Conservation (phyloP, 2,888 invertebrate genomes). For the Zelleria hepariella region DNA sequence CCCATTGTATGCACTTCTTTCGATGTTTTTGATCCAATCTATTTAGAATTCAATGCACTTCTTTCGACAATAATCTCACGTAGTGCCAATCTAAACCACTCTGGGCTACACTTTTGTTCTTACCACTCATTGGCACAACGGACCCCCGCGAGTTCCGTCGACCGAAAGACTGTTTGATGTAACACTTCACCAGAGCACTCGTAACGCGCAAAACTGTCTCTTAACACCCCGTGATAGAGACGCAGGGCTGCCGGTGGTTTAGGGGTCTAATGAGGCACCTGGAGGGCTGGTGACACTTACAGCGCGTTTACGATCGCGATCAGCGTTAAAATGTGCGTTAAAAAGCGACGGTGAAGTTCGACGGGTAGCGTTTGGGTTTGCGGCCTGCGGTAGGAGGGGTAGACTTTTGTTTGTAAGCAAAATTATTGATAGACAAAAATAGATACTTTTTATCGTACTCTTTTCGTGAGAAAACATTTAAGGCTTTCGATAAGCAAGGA, state of each 20-base stretch:
- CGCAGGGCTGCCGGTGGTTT: slow-evolving; percentile 13
- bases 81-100: no score
- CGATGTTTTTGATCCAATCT: no score
- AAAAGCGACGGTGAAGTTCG: slow-evolving; percentile 21
- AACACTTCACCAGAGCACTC: slow-evolving; percentile 26
- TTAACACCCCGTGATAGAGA: not conserved
- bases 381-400: not conserved
- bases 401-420: no score
- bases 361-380: slow-evolving; percentile 5
- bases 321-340: slow-evolving; percentile 42
- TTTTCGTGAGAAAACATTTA: no score
- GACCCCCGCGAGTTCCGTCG: slow-evolving; percentile 13
- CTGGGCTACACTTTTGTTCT: not conserved
- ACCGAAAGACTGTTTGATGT: slow-evolving; percentile 35
- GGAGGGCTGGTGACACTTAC: slow-evolving; percentile 28
- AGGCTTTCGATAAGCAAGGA: no score
- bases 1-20: no score
- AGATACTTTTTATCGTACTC: no score
- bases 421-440: no score
- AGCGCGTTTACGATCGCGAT: slow-evolving; percentile 33
- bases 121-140: slow-evolving; percentile 14
- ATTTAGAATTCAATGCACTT: no score
- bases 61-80: no score
- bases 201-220: not conserved
- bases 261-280: slow-evolving; percentile 48